A percentile compares a stretch with the other conserved stretches of the same genome.
These are phyloP conservation scores for Salminus brasiliensis DNA, from an alignment of 2,113 vertebrate genomes.

Conservation along the genomic window DNA sequence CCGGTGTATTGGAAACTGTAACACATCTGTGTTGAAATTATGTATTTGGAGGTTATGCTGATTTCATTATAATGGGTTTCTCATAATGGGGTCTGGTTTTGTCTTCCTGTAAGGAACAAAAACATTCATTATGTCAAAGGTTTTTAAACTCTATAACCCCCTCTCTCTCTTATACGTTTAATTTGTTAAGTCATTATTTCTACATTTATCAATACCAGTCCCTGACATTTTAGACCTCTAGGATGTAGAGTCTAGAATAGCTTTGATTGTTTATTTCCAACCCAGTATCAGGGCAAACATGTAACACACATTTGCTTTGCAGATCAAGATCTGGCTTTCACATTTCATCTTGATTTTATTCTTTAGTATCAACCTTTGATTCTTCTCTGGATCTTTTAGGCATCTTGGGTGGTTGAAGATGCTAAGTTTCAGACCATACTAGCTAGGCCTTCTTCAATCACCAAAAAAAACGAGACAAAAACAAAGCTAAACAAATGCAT, in stretches of 20 bases:
- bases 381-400: background rate
- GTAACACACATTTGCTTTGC: background rate
- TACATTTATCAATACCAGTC: background rate
- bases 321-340: background rate
- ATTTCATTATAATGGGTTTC: constrained; percentile 73
- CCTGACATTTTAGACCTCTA: background rate
- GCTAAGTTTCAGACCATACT: background rate
- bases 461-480: background rate
- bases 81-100: constrained; percentile 56
- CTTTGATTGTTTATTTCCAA: background rate
- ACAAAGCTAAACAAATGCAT: background rate
- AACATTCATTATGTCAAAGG: constrained; percentile 14
- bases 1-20: constrained; percentile 74
- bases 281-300: background rate
- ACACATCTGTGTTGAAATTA: constrained; percentile 74
- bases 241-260: background rate
- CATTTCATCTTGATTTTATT: background rate
- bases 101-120: constrained; percentile 1
- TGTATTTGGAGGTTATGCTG: constrained; percentile 75
- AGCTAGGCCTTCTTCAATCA: background rate
- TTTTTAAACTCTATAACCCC: background rate
- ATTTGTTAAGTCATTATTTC: background rate
- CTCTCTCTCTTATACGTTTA: background rate
- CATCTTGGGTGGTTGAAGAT: background rate
- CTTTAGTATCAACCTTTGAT: background rate